Base-by-base conservation (phyloP, 2,888 invertebrate species). In the Leuctra nigra region DNA sequence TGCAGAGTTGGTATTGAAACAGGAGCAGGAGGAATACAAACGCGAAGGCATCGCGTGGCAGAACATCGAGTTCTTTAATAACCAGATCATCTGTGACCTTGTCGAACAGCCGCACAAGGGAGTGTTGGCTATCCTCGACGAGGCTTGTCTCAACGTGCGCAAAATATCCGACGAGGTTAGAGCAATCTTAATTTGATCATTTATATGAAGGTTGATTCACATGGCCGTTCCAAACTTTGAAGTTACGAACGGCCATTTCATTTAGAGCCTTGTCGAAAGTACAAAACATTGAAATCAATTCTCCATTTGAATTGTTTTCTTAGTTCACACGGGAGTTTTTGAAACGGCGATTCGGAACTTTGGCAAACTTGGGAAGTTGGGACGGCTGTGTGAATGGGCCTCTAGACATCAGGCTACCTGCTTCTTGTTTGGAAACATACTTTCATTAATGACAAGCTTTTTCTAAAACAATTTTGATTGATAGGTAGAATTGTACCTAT, bases 21-120 rank as follows among this genome's bases (percentile, higher is more conserved):
- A 96, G 72, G 97, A 99, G 70, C 98, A 99, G 68, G 98, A 98
- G 69, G 98, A 98, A 69, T 99, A 99, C 70, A 82, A 85, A 62
- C 81, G 86, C 23, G 98, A 99, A 71, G 98, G 97, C 53, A 97
- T 99, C 68, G 86, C 87, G 64, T 98, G 97, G 98, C 83, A 87
- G 58, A 88, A 93, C 65, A 83, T 99, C 61, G 86, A 94, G 59
- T 99, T 95, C 75, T 97, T 98, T 75, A 97, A 98, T 76, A 98
- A 99, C 77, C 88, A 96, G 72, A 77, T 87, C 58, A 97, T 98
- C 70, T 97, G 96, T 73, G 94, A 96, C 69, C 78, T 99, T 59
- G 91, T 98, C 13, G 98, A 99, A 72, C 86, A 91, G 59, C 87
- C 87, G 13, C 95, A 95, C 70, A 89, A 87, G 71, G 98, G 97